phyloP scores from a whole-genome alignment of 1,140 invertebrate species.

The Thaumetopoea pityocampa region DNA sequence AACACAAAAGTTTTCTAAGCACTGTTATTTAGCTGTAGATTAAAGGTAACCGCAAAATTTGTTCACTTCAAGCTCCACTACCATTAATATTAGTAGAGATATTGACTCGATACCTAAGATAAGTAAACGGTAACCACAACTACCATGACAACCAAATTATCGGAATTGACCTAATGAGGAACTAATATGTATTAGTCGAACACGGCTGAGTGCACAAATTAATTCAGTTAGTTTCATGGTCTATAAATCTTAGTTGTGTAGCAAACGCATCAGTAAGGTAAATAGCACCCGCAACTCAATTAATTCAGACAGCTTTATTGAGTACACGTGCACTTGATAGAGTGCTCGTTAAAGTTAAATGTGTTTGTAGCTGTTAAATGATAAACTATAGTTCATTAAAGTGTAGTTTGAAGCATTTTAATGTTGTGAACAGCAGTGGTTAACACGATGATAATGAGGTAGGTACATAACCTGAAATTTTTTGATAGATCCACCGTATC shows the following conservation, averaged over 20 bases:
- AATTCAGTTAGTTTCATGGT: conserved; percentile 34
- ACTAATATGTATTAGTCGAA: conserved; percentile 29
- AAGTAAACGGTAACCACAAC: too few species aligned
- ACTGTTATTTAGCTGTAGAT: too few species aligned
- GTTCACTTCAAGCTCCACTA: too few species aligned
- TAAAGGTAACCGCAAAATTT: too few species aligned
- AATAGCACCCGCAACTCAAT: conserved; percentile 13
- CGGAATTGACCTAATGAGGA: conserved; percentile 31
- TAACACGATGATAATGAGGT: too few species aligned
- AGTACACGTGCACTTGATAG: neutral
- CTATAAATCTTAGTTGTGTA: conserved; percentile 32
- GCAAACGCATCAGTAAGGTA: conserved; percentile 14
- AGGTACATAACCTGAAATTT: too few species aligned
- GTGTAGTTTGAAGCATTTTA: too few species aligned
- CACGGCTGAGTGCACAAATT: conserved; percentile 33
- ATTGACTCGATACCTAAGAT: too few species aligned
- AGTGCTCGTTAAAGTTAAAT: neutral
- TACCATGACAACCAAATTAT: neutral
- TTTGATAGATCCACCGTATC: too few species aligned
- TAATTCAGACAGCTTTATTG: conserved; percentile 7
- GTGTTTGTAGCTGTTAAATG: neutral
- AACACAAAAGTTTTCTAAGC: too few species aligned
- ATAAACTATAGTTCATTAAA: neutral
- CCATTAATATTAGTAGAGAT: too few species aligned
- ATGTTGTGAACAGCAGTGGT: too few species aligned